Evolutionary conservation across 2,888 invertebrate genomes (phyloP).

Genomic region (Nesidiocoris tenuis): DNA sequence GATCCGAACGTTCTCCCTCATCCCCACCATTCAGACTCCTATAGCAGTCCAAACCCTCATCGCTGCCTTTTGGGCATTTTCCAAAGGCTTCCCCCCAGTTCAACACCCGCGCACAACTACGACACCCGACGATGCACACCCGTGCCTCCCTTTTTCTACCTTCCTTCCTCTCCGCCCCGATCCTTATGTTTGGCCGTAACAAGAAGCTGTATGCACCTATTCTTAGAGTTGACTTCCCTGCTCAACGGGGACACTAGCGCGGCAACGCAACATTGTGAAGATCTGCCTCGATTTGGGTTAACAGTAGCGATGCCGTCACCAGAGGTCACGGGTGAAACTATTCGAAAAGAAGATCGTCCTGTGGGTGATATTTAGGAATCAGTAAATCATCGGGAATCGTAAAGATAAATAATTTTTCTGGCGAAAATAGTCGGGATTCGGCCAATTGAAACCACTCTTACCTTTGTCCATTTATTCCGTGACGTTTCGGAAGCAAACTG

Average conservation of each 20-base stretch:
- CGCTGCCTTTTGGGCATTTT: not conserved
- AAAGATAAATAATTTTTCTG: no score
- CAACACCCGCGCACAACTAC: not conserved
- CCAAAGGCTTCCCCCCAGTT: not conserved
- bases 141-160: not conserved
- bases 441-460: no score
- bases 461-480: no score
- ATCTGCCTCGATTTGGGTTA: not conserved
- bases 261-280: not conserved
- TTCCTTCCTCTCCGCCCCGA: not conserved
- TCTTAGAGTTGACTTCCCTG: not conserved
- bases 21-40: not conserved
- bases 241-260: not conserved
- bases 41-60: not conserved
- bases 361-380: no score
- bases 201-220: not conserved
- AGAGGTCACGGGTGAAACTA: no score
- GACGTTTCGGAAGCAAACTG: no score
- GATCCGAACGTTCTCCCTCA: not conserved
- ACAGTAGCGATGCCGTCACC: no score
- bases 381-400: no score
- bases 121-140: not conserved
- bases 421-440: no score
- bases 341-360: no score
- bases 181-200: not conserved